A percentile compares a stretch with the other conserved stretches of the same genome.
These are phyloP conservation scores for Lycophotia porphyrea DNA, from an alignment of 2,888 invertebrate genomes.

Conservation along the genomic window DNA sequence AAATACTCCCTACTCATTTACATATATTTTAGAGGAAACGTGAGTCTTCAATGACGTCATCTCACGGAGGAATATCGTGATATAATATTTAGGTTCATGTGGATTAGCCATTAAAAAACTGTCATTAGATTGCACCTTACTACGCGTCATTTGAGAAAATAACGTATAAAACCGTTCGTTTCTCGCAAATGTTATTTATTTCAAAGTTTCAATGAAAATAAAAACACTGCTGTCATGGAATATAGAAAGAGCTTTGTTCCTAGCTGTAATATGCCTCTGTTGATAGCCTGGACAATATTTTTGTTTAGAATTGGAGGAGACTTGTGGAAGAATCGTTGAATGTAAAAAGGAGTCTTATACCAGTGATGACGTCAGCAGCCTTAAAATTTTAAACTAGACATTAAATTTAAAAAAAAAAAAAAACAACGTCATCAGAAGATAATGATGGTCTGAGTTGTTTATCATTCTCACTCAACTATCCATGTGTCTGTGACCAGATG, in stretches of 20 bases:
- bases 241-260: not conserved
- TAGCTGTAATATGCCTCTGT: not conserved
- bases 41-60: not conserved
- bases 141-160: not conserved
- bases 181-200: not conserved
- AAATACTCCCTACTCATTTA: not conserved
- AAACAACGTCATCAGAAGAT: too few species aligned
- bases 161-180: not conserved
- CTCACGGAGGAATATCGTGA: not conserved
- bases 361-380: not conserved
- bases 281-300: not conserved
- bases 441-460: not conserved
- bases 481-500: not conserved
- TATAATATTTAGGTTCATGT: not conserved
- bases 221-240: not conserved
- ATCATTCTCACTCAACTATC: not conserved
- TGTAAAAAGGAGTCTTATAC: not conserved
- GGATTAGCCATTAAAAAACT: not conserved
- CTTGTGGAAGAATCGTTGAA: not conserved
- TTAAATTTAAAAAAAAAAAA: too few species aligned
- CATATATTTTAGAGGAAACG: not conserved
- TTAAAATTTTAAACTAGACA: too few species aligned
- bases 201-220: not conserved
- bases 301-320: not conserved
- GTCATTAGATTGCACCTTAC: not conserved